Evolutionary conservation across 2,113 vertebrate species (phyloP), one percentile per base, ranked within the genome.

Genomic region (Pterophyllum scalare): DNA sequence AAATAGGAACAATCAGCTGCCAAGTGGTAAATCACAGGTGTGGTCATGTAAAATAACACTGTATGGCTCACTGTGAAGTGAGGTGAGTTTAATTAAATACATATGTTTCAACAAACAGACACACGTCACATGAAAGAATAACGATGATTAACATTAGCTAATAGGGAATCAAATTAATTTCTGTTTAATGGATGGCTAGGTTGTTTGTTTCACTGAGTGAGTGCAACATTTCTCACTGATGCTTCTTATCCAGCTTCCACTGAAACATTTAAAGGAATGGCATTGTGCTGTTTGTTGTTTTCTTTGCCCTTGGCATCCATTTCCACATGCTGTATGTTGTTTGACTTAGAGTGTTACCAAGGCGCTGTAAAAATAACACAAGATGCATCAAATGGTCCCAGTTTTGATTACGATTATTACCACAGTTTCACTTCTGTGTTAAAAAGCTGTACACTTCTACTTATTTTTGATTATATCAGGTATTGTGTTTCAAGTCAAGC

Each of bases 1-100:
- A 79, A 88, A 79, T 49, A 70, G 80, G 35, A 83, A 31, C 26
- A 40, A 76, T 83, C n/a, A n/a, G 26, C 19, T 65, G 40, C 49
- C 38, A 62, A 62, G 11, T 43, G 24, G 22, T 33, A 26, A 52
- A 65, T 83, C 40, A 24, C 19, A 26, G 20, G 59, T 75, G 77
- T 60, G 35, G 59, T 20, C 60, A 52, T 22, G 22, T 57, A 80
- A 64, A 65, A 75, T 14, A 67, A 67, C 8, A 4, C 12, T 49
- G 59, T 28, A 24, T 72, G 67, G 33, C 6, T 72, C 65, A 72
- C 17, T 52, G 65, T 72, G 65, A 52, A 31, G 20, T 56, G 9
- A 20, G 19, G 19, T 54, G 52, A 54, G 52, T 1, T 31, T 52
- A 52, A 31, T 72, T 54, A 72, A 72, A 72, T 72, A 54, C 19